Evolutionary conservation across 23 tunicate species (phyloP), one percentile per base, ranked within the genome.

Genomic region (Botrylloides violaceus): DNA sequence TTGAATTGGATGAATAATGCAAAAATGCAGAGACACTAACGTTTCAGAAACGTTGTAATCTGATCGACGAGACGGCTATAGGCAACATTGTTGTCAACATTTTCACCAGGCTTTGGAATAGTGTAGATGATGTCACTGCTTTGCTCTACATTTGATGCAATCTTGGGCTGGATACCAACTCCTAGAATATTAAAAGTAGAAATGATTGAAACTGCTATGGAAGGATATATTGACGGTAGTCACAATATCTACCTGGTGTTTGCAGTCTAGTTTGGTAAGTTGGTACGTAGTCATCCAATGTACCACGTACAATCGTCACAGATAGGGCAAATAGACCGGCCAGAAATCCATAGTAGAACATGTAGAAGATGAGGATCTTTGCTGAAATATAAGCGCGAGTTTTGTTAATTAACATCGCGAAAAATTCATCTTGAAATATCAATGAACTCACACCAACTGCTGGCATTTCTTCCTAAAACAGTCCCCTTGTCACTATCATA

Each of bases 281-380:
- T 20, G 98, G 98, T 12, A 32, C 50, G 37, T 73, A 53, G 1
- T 87, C 93, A 55, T 66, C 77, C 25, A 93, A 53, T 6, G 82
- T 77, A 2, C 75, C 39, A 3, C 76, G 80, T 15, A 83, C 84
- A 50, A 93, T 81, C 25, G 80, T 31, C 71, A 93, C 72, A 2
- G 98, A 77, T 4, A 70, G 50, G 15, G 94, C 92, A 75, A 93
- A 93, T 24, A 93, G 77, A n/a, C 81, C 84, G 26, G 95, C 84
- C 74, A 93, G 71, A 75, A 93, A 93, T 21, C 84, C 80, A 77
- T 80, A 93, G 85, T 93, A 93, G 89, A 79, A 63, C 61, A 76
- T 26, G 79, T 93, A 93, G 73, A 93, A 93, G 68, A 93, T 32
- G 25, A 76, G 58, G 64, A 93, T 93, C 49, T 76, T 76, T 0